Conservation (phyloP, 2,797 vertebrate species). For the Sebastes oblongus region DNA sequence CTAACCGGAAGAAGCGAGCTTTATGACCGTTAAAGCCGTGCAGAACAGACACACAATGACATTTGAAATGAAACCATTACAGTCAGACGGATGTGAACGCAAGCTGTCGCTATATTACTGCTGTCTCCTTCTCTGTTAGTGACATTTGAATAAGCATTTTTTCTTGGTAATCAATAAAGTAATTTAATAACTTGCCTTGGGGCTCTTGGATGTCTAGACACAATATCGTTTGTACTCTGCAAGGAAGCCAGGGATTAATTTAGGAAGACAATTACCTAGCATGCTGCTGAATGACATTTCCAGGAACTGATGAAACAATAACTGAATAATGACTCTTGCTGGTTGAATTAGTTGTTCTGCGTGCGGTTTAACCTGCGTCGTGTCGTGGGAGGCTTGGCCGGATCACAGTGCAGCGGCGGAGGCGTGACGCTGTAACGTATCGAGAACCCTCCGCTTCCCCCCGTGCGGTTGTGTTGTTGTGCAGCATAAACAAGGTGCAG, state of each 20-base stretch:
- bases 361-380: background rate
- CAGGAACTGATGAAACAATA: conserved; percentile 37
- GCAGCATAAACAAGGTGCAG: conserved; percentile 29
- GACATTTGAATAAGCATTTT: conserved; percentile 58
- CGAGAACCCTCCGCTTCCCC: background rate
- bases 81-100: background rate
- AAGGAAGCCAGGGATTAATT: conserved; percentile 29
- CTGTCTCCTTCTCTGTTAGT: conserved; percentile 18
- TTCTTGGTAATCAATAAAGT: conserved; percentile 49
- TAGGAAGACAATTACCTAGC: conserved; percentile 19
- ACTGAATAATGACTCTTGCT: background rate
- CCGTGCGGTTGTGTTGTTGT: conserved; percentile 1
- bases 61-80: conserved; percentile 51
- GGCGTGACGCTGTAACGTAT: background rate
- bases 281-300: conserved; percentile 39
- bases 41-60: conserved; percentile 41
- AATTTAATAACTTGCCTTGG: conserved; percentile 54
- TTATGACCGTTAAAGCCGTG: conserved; percentile 12
- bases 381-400: background rate
- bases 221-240: conserved; percentile 20
- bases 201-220: conserved; percentile 40
- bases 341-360: background rate
- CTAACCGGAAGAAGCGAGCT: conserved; percentile 17
- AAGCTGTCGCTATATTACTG: conserved; percentile 19
- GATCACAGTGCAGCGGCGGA: background rate